Conservation (phyloP, 2,888 invertebrate species). For the Euspilapteryx auroguttella region DNA sequence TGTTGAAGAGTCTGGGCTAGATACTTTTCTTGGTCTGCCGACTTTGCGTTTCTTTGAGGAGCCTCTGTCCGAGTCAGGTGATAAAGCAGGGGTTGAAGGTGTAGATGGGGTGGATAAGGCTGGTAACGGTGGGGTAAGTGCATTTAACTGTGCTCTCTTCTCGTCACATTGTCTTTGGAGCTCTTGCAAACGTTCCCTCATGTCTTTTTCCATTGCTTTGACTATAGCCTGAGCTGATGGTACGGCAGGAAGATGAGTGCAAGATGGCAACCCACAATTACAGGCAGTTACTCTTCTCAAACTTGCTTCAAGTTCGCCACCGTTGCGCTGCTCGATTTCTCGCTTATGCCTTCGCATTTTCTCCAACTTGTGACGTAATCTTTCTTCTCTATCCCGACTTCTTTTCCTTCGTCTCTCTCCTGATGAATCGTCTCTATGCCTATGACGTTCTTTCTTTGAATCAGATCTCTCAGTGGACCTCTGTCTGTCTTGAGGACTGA, state of each 20-base stretch:
- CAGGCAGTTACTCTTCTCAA: slow-evolving; percentile 39
- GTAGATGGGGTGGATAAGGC: slow-evolving; percentile 36
- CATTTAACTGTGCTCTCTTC: slow-evolving; percentile 80
- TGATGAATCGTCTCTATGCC: slow-evolving; percentile 40
- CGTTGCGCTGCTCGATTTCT: slow-evolving; percentile 28
- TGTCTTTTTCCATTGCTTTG: slow-evolving; percentile 77
- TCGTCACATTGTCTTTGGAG: slow-evolving; percentile 81
- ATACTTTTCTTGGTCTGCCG: slow-evolving; percentile 76
- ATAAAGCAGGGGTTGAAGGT: slow-evolving; percentile 42
- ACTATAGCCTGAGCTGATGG: slow-evolving; percentile 63
- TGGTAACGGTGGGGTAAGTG: slow-evolving; percentile 63
- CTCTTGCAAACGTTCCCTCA: slow-evolving; percentile 79
- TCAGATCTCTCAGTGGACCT: slow-evolving; percentile 13
- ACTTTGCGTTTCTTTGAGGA: slow-evolving; percentile 81
- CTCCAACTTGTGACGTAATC: slow-evolving; percentile 41
- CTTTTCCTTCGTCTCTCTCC: slow-evolving; percentile 35
- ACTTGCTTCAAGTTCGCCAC: slow-evolving; percentile 41
- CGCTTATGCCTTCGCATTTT: slow-evolving; percentile 45
- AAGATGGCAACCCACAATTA: slow-evolving; percentile 24
- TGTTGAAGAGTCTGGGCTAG: slow-evolving; percentile 62
- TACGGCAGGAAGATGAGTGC: slow-evolving; percentile 27
- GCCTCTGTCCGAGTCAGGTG: slow-evolving; percentile 48
- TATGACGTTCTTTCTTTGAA: slow-evolving; percentile 38
- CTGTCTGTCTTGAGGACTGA: slow-evolving; percentile 29
- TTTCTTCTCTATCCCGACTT: slow-evolving; percentile 39